A percentile compares a stretch with the other conserved stretches of the same genome.
Conservation (phyloP, 1,140 invertebrate genomes). For the Drosophila rhopaloa region DNA sequence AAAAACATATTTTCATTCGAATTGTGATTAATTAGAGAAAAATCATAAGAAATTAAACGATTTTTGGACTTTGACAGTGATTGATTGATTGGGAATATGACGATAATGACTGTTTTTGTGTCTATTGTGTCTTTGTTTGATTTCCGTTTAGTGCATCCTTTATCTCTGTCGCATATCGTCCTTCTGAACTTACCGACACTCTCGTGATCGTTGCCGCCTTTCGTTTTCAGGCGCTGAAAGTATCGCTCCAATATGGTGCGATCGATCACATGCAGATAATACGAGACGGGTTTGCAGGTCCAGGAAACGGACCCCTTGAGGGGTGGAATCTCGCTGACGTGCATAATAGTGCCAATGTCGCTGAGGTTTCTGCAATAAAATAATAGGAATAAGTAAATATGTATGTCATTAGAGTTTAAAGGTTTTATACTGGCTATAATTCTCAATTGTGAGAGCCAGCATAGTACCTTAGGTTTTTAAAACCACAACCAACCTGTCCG, state of each 20-base stretch:
- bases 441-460: not conserved
- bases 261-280: constrained; percentile 99
- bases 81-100: constrained; percentile 8
- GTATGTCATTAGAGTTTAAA: not conserved
- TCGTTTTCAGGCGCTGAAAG: constrained; percentile 95
- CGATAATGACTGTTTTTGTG: constrained; percentile 17
- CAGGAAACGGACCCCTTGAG: constrained; percentile 98
- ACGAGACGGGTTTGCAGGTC: constrained; percentile 99
- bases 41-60: not conserved
- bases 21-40: constrained; percentile 15
- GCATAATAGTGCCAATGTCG: constrained; percentile 99
- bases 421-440: not conserved
- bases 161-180: not conserved
- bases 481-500: constrained; percentile 90
- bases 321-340: constrained; percentile 97
- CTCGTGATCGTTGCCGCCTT: constrained; percentile 89
- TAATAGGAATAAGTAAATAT: not conserved
- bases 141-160: constrained; percentile 20
- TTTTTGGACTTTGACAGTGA: constrained; percentile 19
- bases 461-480: not conserved
- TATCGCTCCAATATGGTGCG: constrained; percentile 97
- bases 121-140: constrained; percentile 10
- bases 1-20: constrained; percentile 1
- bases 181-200: constrained; percentile 74
- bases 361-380: constrained; percentile 86